A percentile compares a stretch with the other conserved stretches of the same genome.
Conservation (phyloP, 2,113 vertebrate species). For the Sarotherodon lohbergeri region DNA sequence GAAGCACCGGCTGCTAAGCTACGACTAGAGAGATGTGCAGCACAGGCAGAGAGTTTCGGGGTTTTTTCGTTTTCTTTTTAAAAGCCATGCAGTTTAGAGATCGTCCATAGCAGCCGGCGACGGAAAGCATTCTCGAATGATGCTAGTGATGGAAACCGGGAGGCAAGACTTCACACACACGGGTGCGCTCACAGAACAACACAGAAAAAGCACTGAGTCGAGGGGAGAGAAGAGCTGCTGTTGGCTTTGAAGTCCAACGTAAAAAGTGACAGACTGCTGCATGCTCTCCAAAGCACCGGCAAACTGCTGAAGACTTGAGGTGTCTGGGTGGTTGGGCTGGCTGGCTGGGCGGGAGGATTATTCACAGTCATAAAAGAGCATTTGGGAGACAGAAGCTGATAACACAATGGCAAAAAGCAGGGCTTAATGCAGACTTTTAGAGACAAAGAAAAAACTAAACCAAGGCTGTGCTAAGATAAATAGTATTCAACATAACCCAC, state of each 20-base stretch:
- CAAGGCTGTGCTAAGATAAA: constrained; percentile 19
- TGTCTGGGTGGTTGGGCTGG: background rate
- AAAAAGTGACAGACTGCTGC: constrained; percentile 38
- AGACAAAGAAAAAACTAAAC: background rate
- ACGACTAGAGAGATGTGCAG: constrained; percentile 44
- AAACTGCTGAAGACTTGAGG: constrained; percentile 22
- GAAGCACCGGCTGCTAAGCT: constrained; percentile 66
- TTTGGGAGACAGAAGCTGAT: background rate
- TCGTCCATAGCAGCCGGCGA: constrained; percentile 66
- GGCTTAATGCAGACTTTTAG: background rate
- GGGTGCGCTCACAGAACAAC: background rate
- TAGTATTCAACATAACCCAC: background rate
- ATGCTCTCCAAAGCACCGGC: constrained; percentile 45
- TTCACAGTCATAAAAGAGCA: background rate
- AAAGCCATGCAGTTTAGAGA: constrained; percentile 61
- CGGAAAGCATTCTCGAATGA: constrained; percentile 12
- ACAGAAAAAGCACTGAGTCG: constrained; percentile 12
- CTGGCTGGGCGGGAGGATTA: background rate
- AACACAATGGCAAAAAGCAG: background rate
- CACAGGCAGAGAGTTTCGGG: constrained; percentile 31
- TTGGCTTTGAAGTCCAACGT: constrained; percentile 41
- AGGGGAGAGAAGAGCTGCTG: constrained; percentile 39
- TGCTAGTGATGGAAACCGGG: constrained; percentile 6
- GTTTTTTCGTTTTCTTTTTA: background rate
- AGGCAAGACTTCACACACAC: constrained; percentile 29